Base-by-base conservation (phyloP, 2,888 invertebrate genomes). In the Athalia circularis region DNA sequence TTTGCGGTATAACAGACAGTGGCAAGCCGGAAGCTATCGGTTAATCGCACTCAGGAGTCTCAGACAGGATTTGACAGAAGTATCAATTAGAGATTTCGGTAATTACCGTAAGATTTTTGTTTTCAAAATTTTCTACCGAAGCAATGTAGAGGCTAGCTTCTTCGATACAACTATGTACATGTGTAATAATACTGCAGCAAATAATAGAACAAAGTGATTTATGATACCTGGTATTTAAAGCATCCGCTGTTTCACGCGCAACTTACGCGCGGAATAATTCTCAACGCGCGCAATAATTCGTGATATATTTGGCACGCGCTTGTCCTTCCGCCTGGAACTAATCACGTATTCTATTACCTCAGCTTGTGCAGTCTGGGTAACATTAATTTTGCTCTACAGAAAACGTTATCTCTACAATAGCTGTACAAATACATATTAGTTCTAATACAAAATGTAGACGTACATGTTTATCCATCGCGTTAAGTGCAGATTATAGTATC, bases 261-360 rank as follows among this genome's bases (percentile, higher is more conserved):
- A 64, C 43, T 64, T 48, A 65, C 13, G 48, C 15, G 48, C 8
- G 3, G 48, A 13, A 65, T 65, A 65, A 65, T 65, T 65, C 52
- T 54, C 43, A 9, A 52, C 43, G 48, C 15, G 48, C 8, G 3
- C 13, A 13, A 65, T 65, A 65, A 65, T 65, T 65, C 52, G n/a
- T 11, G 43, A 52, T 52, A 68, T 52, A 9, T 52, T 68, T 54
- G 43, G 54, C n/a, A 50, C 29, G 7, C 13, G 50, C 43, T 47
- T 9, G 67, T 29, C 7, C 29, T 7, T 67, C 13, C 29, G 67
- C 67, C 29, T 29, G 52, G 48, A 50, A 67, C 29, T 67, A 15
- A 52, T 67, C 7, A 67, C 43, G 67, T 52, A 29, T 68, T 52
- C 52, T 43, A 54, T 68, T 54, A 29, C 29, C 6, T 6, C 7